Conservation (phyloP, 2,113 vertebrate species). For the Thinocorus orbignyianus region DNA sequence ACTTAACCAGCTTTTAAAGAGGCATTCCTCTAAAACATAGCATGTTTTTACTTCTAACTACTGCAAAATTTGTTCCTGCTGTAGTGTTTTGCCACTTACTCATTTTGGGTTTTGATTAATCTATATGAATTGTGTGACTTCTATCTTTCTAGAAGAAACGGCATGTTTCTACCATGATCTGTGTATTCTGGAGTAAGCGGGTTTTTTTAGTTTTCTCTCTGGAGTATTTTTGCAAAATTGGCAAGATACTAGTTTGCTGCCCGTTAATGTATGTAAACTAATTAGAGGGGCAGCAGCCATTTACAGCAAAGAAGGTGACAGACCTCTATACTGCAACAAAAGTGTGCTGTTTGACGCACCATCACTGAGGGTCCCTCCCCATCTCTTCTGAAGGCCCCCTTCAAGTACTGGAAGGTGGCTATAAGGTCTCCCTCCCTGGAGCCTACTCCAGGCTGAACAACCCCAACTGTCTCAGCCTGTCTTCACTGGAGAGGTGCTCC, state of each 20-base stretch:
- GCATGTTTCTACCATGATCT: neutral
- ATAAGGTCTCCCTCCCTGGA: neutral
- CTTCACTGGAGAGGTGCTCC: neutral
- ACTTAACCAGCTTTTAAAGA: conserved; percentile 2
- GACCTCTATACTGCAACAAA: neutral
- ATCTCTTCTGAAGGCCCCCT: neutral
- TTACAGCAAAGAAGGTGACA: neutral
- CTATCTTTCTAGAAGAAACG: neutral
- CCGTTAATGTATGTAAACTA: neutral
- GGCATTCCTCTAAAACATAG: neutral
- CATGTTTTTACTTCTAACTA: neutral
- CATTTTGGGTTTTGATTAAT: conserved; percentile 3
- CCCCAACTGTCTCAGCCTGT: neutral
- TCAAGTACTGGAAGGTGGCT: neutral
- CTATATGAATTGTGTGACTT: neutral
- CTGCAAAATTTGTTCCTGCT: neutral
- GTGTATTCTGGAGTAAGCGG: neutral
- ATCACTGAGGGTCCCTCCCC: no score
- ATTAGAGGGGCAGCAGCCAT: neutral
- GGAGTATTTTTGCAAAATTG: neutral
- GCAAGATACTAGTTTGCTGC: neutral
- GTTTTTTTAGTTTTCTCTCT: neutral
- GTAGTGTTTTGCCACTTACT: neutral
- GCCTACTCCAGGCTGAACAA: neutral
- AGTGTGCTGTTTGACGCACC: neutral